Conservation (phyloP, 2,888 invertebrate genomes). For the Patella depressa region DNA sequence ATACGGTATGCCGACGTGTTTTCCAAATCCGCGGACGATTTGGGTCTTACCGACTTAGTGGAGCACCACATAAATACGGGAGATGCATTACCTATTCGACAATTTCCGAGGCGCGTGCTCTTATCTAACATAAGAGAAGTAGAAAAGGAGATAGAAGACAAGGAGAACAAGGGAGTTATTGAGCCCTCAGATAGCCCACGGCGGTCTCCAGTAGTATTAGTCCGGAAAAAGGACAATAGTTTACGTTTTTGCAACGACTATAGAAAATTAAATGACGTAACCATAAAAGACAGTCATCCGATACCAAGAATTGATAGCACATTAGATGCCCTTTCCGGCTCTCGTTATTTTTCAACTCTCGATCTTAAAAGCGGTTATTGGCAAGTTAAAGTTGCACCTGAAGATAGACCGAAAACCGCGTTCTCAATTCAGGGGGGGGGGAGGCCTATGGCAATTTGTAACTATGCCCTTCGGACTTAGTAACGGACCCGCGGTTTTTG, state of each 20-base stretch:
- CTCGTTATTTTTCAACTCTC: background rate
- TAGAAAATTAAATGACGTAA: background rate
- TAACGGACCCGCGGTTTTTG: conserved; percentile 23
- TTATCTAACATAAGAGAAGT: background rate
- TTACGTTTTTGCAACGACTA: conserved; percentile 1
- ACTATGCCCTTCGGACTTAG: conserved; percentile 35
- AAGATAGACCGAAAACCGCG: conserved; percentile 39
- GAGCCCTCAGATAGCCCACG: background rate
- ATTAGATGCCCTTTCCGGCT: background rate
- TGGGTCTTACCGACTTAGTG: background rate
- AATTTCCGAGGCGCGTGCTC: background rate
- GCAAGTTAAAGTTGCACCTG: background rate
- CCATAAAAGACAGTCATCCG: background rate
- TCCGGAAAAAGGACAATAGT: background rate
- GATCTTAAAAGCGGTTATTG: background rate
- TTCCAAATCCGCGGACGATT: background rate
- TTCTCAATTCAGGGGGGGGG: conserved; percentile 35
- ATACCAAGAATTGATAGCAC: background rate
- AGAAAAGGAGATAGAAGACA: background rate
- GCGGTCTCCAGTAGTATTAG: background rate
- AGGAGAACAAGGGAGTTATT: background rate
- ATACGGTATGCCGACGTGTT: background rate
- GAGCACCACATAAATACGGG: background rate
- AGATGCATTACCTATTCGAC: background rate
- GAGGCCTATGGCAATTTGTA: conserved; percentile 36